phyloP scores from a whole-genome alignment of 1,140 invertebrate genomes.

The Hyposmocoma kahamanoa region DNA sequence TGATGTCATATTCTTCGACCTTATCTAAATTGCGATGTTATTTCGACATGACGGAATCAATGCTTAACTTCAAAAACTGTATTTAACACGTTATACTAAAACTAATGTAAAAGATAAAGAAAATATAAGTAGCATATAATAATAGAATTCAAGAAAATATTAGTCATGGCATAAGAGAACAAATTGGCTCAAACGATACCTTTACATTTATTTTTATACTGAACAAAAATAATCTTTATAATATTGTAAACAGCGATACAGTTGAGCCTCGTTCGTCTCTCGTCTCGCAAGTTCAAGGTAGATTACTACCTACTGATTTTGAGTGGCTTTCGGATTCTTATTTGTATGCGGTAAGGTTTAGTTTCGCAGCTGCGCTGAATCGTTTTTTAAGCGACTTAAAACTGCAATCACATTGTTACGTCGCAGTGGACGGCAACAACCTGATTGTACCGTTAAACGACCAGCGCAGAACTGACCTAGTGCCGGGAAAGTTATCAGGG shows the following conservation, averaged over 20 bases:
- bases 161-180: too few species aligned
- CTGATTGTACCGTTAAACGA: slow-evolving; percentile 70
- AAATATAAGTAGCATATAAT: too few species aligned
- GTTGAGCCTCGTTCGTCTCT: too few species aligned
- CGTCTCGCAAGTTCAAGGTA: slow-evolving; percentile 1
- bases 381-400: slow-evolving; percentile 46
- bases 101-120: too few species aligned
- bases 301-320: background rate
- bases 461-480: slow-evolving; percentile 68
- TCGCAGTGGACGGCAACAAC: slow-evolving; percentile 59
- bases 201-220: too few species aligned
- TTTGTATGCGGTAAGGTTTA: background rate
- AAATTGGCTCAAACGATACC: too few species aligned
- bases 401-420: slow-evolving; percentile 66
- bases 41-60: too few species aligned
- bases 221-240: too few species aligned
- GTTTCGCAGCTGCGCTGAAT: background rate
- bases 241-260: too few species aligned
- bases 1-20: slow-evolving; percentile 46
- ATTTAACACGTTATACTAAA: too few species aligned
- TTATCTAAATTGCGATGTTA: slow-evolving; percentile 8
- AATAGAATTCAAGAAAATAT: too few species aligned
- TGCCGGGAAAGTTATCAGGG: slow-evolving; percentile 66
- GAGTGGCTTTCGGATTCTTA: background rate
- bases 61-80: too few species aligned